A percentile compares a stretch with the other conserved stretches of the same genome.
Evolutionary conservation across 2,113 vertebrate genomes (phyloP).

Genomic region (Amphiprion percula): DNA sequence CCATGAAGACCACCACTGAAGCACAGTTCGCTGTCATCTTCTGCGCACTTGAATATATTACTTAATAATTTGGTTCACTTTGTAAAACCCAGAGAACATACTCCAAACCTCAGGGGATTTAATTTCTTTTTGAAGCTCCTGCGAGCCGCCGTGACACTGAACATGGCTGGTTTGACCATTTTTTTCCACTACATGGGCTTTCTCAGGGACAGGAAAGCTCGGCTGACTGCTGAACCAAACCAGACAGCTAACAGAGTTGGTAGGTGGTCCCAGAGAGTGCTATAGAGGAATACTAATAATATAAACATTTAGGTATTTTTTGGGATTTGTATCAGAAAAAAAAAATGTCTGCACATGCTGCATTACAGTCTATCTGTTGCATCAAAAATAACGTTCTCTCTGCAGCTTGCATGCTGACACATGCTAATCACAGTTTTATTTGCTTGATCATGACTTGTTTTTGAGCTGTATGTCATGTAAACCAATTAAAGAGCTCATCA

Average conservation of each 20-base stretch:
- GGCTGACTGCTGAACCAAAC: constrained; percentile 46
- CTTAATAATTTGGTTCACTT: constrained; percentile 10
- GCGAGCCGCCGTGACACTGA: constrained; percentile 7
- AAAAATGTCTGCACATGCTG: constrained; percentile 6
- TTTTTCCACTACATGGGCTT: constrained; percentile 71
- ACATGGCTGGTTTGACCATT: constrained; percentile 67
- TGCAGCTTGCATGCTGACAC: constrained; percentile 17
- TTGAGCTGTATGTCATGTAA: constrained; percentile 26
- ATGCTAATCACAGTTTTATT: constrained; percentile 27
- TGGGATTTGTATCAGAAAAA: not conserved
- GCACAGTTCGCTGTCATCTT: not conserved
- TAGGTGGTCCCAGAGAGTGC: constrained; percentile 42
- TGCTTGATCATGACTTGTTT: constrained; percentile 25
- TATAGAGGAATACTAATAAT: not conserved
- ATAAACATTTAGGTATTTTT: not conserved
- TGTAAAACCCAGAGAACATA: not conserved
- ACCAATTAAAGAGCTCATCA: constrained; percentile 29
- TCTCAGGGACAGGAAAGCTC: constrained; percentile 65
- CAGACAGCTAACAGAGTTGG: constrained; percentile 48
- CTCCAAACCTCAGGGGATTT: constrained; percentile 2
- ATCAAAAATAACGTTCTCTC: not conserved
- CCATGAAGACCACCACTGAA: not conserved
- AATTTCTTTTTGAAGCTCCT: constrained; percentile 9
- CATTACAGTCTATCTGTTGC: not conserved
- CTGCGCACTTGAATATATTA: not conserved